These are phyloP conservation scores for Hecatera dysodea DNA, from an alignment of 2,888 invertebrate genomes.

Conservation along the genomic window DNA sequence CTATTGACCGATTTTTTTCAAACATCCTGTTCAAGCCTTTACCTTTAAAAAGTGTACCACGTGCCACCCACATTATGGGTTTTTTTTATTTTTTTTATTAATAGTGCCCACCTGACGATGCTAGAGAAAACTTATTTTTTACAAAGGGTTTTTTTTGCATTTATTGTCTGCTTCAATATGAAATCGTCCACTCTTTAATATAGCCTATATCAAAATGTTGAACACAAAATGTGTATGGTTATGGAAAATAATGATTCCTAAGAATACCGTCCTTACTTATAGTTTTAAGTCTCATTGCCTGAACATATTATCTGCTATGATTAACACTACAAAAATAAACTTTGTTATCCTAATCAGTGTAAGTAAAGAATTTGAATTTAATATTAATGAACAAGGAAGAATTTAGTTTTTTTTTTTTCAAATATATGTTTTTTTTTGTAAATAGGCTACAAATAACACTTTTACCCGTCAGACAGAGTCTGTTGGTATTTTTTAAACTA, in stretches of 20 bases:
- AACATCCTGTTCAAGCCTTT: conserved; percentile 69
- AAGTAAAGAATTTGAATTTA: neutral
- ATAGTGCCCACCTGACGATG: conserved; percentile 70
- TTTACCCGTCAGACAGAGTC: too few relatives aligned
- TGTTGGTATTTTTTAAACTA: too few relatives aligned
- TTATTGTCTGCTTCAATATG: neutral
- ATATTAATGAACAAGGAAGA: too few relatives aligned
- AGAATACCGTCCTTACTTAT: neutral
- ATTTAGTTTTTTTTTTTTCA: too few relatives aligned
- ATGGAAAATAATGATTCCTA: neutral
- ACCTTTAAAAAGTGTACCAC: conserved; percentile 72
- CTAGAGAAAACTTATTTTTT: conserved; percentile 26
- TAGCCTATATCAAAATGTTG: neutral
- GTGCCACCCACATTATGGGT: conserved; percentile 70
- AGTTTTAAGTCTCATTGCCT: neutral
- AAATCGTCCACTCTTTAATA: neutral
- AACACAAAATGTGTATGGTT: neutral
- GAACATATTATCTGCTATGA: neutral
- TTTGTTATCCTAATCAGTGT: neutral
- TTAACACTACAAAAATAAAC: too few relatives aligned
- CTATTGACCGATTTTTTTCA: conserved; percentile 75
- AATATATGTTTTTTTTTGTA: too few relatives aligned
- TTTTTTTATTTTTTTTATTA: conserved; percentile 58
- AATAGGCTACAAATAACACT: too few relatives aligned
- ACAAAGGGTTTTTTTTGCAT: conserved; percentile 4